These are phyloP conservation scores for Phaethornis superciliosus DNA, from an alignment of 2,113 vertebrate genomes.

Conservation along the genomic window DNA sequence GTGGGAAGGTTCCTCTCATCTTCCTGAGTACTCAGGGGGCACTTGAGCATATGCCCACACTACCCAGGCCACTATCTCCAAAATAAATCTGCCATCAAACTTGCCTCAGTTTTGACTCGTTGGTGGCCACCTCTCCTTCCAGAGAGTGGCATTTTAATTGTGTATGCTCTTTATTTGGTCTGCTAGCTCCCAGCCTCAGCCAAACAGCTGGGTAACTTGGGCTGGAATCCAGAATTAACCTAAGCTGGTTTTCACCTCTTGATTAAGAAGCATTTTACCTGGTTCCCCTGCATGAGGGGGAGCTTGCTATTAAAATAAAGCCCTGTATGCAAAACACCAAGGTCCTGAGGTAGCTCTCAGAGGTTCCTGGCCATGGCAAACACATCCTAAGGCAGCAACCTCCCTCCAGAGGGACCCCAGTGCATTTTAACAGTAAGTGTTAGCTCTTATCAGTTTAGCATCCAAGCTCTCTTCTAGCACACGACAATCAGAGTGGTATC, in stretches of 20 bases:
- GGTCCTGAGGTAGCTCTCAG: accelerated
- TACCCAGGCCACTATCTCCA: not conserved
- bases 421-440: not conserved
- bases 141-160: not conserved
- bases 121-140: not conserved
- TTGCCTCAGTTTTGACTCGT: not conserved
- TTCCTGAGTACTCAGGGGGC: not conserved
- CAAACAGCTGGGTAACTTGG: slow-evolving; percentile 20
- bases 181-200: not conserved
- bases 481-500: not conserved
- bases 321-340: not conserved
- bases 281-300: not conserved
- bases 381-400: accelerated
- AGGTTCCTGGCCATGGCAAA: accelerated
- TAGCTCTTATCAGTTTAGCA: accelerated
- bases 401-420: accelerated
- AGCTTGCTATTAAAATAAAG: not conserved
- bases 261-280: not conserved
- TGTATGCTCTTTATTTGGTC: not conserved
- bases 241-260: slow-evolving; percentile 22
- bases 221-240: slow-evolving; percentile 23
- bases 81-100: not conserved
- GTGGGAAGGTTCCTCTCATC: not conserved
- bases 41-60: not conserved
- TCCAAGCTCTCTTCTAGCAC: not conserved